Evolutionary conservation across 1,140 invertebrate genomes (phyloP).

Genomic region (Augochlora pura): DNA sequence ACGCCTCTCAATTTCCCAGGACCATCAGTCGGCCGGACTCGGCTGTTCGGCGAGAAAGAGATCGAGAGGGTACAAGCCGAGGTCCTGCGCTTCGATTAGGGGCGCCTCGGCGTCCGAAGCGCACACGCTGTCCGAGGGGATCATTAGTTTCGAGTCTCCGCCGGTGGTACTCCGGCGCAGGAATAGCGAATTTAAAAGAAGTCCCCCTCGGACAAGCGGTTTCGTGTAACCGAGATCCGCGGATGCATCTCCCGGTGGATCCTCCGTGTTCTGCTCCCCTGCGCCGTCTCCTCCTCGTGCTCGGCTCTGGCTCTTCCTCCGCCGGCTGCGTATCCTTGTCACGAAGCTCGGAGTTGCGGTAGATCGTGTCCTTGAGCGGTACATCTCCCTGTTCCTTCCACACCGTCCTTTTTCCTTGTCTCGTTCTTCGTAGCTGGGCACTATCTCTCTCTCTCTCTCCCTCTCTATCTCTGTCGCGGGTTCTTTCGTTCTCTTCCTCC

Average conservation of each 20-base stretch:
- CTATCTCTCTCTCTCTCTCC: not conserved
- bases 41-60: no score
- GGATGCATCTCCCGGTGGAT: slow-evolving; percentile 11
- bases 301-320: slow-evolving; percentile 12
- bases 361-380: slow-evolving; percentile 69
- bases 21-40: no score
- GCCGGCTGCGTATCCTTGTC: slow-evolving; percentile 55
- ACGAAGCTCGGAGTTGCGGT: slow-evolving; percentile 59
- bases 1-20: no score
- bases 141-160: slow-evolving; percentile 24
- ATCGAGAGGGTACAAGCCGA: not conserved
- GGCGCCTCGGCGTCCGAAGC: not conserved
- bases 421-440: not conserved
- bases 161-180: slow-evolving; percentile 22
- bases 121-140: slow-evolving; percentile 3
- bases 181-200: slow-evolving; percentile 45
- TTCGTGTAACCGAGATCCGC: slow-evolving; percentile 55
- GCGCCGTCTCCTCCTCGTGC: slow-evolving; percentile 6
- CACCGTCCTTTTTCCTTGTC: slow-evolving; percentile 16
- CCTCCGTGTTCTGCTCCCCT: not conserved
- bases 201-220: slow-evolving; percentile 40
- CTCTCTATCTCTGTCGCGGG: not conserved
- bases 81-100: not conserved
- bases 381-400: slow-evolving; percentile 46
- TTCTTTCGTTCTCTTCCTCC: not conserved